phyloP scores from a whole-genome alignment of 2,888 invertebrate species.

The Drosophila siamana region DNA sequence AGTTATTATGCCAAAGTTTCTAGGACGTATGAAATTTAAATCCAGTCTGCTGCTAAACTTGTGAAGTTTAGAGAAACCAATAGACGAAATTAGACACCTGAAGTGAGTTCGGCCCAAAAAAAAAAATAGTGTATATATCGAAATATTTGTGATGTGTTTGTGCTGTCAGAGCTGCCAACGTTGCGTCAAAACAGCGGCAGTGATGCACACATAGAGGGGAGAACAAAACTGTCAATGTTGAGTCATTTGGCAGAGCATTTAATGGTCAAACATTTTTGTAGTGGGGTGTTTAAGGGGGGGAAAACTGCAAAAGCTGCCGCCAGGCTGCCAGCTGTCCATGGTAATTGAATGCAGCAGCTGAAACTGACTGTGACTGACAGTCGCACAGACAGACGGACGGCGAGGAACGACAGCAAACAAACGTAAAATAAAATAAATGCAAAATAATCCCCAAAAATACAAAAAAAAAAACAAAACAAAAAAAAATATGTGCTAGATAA shows the following conservation, averaged over 20 bases:
- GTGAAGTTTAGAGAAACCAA: constrained; percentile 24
- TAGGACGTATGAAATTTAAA: constrained; percentile 39
- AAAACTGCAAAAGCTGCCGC: too few relatives aligned
- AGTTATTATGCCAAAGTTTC: constrained; percentile 52
- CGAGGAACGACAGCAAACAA: too few relatives aligned
- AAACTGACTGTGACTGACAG: constrained; percentile 53
- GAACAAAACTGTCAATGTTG: constrained; percentile 54
- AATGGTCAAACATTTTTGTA: constrained; percentile 72
- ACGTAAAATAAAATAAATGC: constrained; percentile 36
- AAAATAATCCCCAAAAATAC: constrained; percentile 37
- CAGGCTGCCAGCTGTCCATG: constrained; percentile 36
- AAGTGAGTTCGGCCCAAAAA: constrained; percentile 3
- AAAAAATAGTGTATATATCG: constrained; percentile 30
- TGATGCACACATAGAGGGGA: constrained; percentile 20
- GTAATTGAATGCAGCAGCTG: constrained; percentile 67
- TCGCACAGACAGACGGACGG: too few relatives aligned
- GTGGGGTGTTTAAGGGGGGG: too few relatives aligned
- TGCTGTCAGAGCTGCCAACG: constrained; percentile 56
- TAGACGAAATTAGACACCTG: constrained; percentile 26
- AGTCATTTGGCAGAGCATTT: constrained; percentile 67
- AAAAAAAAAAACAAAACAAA: too few relatives aligned
- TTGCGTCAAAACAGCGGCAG: constrained; percentile 44
- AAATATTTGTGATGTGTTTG: too few relatives aligned
- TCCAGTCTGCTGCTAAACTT: constrained; percentile 46
- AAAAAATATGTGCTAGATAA: constrained; percentile 44